Evolutionary conservation across 2,797 vertebrate species (phyloP).

Genomic region (Distichodus sexfasciatus): DNA sequence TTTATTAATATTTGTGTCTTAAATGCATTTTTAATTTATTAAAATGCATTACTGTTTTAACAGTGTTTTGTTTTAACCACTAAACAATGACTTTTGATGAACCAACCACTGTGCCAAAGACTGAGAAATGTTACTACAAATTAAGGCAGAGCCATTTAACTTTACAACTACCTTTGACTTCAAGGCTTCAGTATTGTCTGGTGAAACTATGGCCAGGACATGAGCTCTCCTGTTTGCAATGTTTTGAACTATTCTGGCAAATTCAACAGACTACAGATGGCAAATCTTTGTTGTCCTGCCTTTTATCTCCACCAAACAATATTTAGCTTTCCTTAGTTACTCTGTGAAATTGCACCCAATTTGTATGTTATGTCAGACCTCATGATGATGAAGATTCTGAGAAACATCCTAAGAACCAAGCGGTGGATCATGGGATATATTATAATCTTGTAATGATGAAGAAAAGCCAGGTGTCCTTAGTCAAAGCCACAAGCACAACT

Average conservation of each 20-base stretch:
- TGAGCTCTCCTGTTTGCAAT: too few relatives aligned
- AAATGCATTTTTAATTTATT: too few relatives aligned
- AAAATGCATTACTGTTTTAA: neutral
- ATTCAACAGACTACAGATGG: neutral
- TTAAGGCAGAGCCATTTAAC: neutral
- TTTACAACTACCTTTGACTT: neutral
- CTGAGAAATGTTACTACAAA: neutral
- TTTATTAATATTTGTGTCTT: too few relatives aligned
- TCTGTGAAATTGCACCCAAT: neutral
- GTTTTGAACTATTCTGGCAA: neutral
- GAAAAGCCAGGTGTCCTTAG: neutral
- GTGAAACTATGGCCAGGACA: neutral
- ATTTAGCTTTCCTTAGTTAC: neutral
- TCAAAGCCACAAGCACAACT: conserved; percentile 9
- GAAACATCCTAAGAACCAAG: neutral
- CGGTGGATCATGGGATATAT: neutral
- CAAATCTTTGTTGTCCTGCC: neutral
- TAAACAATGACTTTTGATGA: too few relatives aligned
- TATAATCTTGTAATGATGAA: neutral
- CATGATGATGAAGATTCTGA: neutral
- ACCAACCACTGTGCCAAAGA: neutral
- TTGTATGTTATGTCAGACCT: neutral
- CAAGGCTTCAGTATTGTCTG: neutral
- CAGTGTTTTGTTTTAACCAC: too few relatives aligned
- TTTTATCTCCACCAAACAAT: neutral